Base-by-base conservation (phyloP, 2,113 vertebrate genomes). In the Rhinoptilus africanus region DNA sequence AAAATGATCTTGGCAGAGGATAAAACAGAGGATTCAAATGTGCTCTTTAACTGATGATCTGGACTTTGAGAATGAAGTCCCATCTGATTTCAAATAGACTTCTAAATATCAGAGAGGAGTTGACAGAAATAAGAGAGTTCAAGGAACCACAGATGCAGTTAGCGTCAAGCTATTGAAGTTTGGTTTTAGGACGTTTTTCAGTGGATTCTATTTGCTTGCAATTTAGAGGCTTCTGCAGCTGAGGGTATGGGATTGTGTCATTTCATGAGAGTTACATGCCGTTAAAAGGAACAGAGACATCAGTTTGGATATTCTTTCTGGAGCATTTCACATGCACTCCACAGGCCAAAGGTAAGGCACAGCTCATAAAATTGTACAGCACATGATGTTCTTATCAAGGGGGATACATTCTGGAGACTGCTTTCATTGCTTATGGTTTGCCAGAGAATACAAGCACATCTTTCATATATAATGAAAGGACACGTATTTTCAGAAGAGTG, bases 81-180 rank as follows among this genome's bases (percentile, higher is more conserved):
- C 96, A 81, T 92, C 85, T 97, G 96, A 96, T 94, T 97, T 96
- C 89, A 96, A 91, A 96, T 97, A 96, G 97, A 96, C 96, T 97
- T 95, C 93, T 92, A 94, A 93, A 91, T 97, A 97, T 96, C 97
- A 96, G 93, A 96, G 94, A 97, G 93, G 73, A 91, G 92, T 63
- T 94, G 95, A 96, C 93, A 96, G 95, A 95, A 95, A 96, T 96
- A 85, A 92, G 41, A 82, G 72, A 88, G 83, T 96, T 96, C 91
- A 96, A 97, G 96, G 68, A 94, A 89, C 82, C 93, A 92, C 94
- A 94, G 81, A 97, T 76, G 64, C 89, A 85, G 96, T 96, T 96
- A 97, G 89, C 95, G 97, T 96, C 93, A 96, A 94, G 32, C 50
- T 96, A 92, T 95, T 97, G 96, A 96, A 96, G 96, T 95, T 92